These are phyloP conservation scores for Drosophila buzzatii DNA, from an alignment of 2,888 invertebrate genomes.

Conservation along the genomic window DNA sequence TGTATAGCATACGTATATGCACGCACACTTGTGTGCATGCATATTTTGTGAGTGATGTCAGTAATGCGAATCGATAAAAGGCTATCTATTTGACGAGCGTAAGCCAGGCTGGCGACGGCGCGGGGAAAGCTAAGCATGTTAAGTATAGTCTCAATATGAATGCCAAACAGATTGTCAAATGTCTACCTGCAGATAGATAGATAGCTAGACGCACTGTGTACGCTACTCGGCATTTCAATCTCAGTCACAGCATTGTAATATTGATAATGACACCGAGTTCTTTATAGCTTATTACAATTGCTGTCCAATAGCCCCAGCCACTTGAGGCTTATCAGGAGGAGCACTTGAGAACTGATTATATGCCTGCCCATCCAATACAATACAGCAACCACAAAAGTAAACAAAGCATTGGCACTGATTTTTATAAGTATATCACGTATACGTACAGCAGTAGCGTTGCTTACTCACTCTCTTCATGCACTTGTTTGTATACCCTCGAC, in stretches of 20 bases:
- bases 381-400: slow-evolving; percentile 6
- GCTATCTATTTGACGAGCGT: slow-evolving; percentile 36
- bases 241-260: slow-evolving; percentile 23
- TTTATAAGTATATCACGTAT: slow-evolving; percentile 31
- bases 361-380: not conserved
- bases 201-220: too few species aligned
- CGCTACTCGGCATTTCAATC: slow-evolving; percentile 1
- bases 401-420: slow-evolving; percentile 33
- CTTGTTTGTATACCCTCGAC: not conserved
- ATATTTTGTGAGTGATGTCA: slow-evolving; percentile 43
- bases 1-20: not conserved
- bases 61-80: slow-evolving; percentile 48
- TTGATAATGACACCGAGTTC: slow-evolving; percentile 32
- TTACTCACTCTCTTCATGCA: not conserved
- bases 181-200: slow-evolving; percentile 10
- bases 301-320: slow-evolving; percentile 29
- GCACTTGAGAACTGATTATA: slow-evolving; percentile 46
- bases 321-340: slow-evolving; percentile 40
- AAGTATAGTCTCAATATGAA: slow-evolving; percentile 15
- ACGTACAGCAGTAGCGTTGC: not conserved
- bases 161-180: slow-evolving; percentile 38
- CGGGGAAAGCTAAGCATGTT: not conserved
- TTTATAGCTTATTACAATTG: slow-evolving; percentile 14
- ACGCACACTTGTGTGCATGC: slow-evolving; percentile 7
- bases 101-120: slow-evolving; percentile 10